Evolutionary conservation across 1,140 invertebrate species (phyloP).

Genomic region (Drosophila willistoni): DNA sequence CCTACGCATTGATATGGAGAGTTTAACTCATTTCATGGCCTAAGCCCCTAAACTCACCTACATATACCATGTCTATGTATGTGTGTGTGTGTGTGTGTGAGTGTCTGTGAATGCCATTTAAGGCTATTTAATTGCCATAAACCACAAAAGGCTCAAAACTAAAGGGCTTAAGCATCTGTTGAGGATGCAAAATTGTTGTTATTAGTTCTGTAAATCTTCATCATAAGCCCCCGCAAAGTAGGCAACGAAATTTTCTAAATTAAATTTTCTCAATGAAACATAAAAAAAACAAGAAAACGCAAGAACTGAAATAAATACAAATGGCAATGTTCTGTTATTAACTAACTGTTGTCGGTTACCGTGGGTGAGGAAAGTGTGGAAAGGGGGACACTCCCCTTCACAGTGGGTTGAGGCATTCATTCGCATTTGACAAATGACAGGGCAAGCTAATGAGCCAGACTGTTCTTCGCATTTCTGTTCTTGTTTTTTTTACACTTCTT

Average conservation of each 20-base stretch:
- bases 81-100: slow-evolving; percentile 9
- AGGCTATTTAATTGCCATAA: slow-evolving; percentile 57
- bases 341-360: not conserved
- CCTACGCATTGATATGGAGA: slow-evolving; percentile 20
- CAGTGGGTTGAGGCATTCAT: not conserved
- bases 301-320: not conserved
- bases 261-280: not conserved
- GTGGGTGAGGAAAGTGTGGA: not conserved
- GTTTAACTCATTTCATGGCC: slow-evolving; percentile 39
- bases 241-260: slow-evolving; percentile 2
- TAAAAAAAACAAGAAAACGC: not conserved
- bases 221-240: not conserved
- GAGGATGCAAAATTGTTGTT: slow-evolving; percentile 14
- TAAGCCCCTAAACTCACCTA: slow-evolving; percentile 44
- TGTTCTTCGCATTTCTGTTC: not conserved
- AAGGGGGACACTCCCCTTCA: not conserved
- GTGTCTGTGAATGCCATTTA: slow-evolving; percentile 31
- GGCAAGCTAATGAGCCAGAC: slow-evolving; percentile 5
- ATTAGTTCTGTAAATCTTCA: slow-evolving; percentile 17
- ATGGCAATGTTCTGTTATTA: slow-evolving; percentile 1
- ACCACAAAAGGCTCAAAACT: slow-evolving; percentile 42
- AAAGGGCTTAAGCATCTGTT: slow-evolving; percentile 19
- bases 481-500: not conserved
- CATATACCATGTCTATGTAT: slow-evolving; percentile 19
- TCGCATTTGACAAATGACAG: slow-evolving; percentile 7